Evolutionary conservation across 2,888 invertebrate species (phyloP), one percentile per base, ranked within the genome.

Genomic region (Nomada goodeniana): DNA sequence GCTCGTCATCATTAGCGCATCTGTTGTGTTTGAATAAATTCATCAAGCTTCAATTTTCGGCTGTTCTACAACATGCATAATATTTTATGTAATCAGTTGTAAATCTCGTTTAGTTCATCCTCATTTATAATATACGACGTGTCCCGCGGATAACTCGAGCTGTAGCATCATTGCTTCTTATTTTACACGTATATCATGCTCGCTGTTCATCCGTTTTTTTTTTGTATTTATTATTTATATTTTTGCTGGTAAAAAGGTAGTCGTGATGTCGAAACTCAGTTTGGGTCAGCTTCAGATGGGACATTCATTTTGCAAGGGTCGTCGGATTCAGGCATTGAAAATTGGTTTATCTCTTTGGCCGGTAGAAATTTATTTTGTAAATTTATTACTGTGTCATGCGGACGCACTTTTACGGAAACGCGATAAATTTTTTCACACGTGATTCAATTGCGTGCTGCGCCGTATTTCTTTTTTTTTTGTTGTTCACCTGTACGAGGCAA

Each of bases 71-170:
- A 44, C 52, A 72, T 50, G 64, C 68, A 69, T 68, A 76, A 79
- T 60, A 36, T 73, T 69, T 83, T 64, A 57, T 20, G 44, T 55
- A 61, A 71, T 79, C 69, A 63, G 20, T 76, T 78, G 70, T 79
- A 79, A 70, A 83, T 52, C 47, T 57, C 13, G 47, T 42, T 78
- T 75, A 72, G 47, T 65, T 72, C 20, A 5, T 20, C 57, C 50
- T 47, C 55, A 11, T 59, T 67, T 13, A 42, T 69, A 77, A 83
- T 81, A 7, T 76, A 61, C 7, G 47, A 10, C 18, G 20, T 11
- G 11, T 9, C 9, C 9, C 11, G n/a, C 42, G 23, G 1, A 42
- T 63, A 42, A 20, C 7, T 15, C 4, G 18, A 15, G 13, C 63
- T 4, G 23, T 18, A 23, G n/a, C 26, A 9, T 63, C 63, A 18